phyloP scores from a whole-genome alignment of 2,888 invertebrate species.

The Drosophila kanekoi region DNA sequence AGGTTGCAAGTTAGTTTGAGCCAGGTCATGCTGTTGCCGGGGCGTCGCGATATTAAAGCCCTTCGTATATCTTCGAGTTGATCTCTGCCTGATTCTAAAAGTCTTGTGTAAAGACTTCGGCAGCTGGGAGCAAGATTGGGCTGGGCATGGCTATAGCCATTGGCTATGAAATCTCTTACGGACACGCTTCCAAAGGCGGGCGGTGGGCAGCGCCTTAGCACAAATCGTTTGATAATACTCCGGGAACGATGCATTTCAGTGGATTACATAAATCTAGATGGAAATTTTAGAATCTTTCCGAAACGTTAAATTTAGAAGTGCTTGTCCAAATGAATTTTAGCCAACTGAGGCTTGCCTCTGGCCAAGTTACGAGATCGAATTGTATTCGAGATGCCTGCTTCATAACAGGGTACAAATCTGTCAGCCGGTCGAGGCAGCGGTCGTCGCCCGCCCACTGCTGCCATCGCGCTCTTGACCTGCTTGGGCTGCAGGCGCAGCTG shows the following conservation, averaged over 20 bases:
- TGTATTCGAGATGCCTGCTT: conserved; percentile 87
- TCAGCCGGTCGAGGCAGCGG: conserved; percentile 6
- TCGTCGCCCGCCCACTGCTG: conserved; percentile 36
- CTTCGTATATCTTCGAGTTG: not conserved
- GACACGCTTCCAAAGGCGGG: conserved; percentile 11
- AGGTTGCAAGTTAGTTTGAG: conserved; percentile 20
- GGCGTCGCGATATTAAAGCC: conserved; percentile 16
- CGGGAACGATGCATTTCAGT: conserved; percentile 27
- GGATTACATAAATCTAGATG: not conserved
- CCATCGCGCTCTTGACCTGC: conserved; percentile 62
- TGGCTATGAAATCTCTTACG: not conserved
- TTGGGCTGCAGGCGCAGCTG: conserved; percentile 74
- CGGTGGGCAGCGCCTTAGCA: conserved; percentile 10
- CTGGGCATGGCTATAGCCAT: not conserved
- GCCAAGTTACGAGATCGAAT: conserved; percentile 84
- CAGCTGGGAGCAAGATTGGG: conserved; percentile 20
- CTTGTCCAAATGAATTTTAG: conserved; percentile 60
- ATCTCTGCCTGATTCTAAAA: not conserved
- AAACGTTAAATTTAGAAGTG: not conserved
- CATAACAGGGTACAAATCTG: conserved; percentile 67
- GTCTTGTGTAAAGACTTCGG: conserved; percentile 32
- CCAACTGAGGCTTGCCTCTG: conserved; percentile 69
- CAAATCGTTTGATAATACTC: conserved; percentile 32
- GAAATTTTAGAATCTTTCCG: not conserved
- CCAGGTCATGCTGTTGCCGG: conserved; percentile 26